Percentiles rank a stretch among this genome's conserved stretches.
Conservation (phyloP, 2,888 invertebrate genomes). For the Chironomus riparius region DNA sequence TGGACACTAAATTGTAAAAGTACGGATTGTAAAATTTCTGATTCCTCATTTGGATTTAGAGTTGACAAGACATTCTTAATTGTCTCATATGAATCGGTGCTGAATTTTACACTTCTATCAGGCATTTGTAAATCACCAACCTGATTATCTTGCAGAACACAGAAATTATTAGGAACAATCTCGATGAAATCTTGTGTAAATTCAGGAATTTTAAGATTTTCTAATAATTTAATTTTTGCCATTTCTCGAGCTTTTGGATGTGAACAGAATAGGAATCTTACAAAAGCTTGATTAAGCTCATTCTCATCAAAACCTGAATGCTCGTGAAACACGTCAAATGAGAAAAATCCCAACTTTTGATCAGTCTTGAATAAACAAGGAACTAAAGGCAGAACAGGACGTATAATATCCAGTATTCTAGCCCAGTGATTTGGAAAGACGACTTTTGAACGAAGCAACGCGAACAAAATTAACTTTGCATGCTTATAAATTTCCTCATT, state of each 20-base stretch:
- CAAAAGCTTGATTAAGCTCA: slow-evolving; percentile 5
- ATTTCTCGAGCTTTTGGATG: neutral
- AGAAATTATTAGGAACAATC: slow-evolving; percentile 7
- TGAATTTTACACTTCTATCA: neutral
- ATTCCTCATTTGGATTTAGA: neutral
- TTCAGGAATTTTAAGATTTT: neutral
- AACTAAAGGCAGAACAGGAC: slow-evolving; percentile 35
- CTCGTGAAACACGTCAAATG: neutral
- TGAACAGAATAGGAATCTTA: neutral
- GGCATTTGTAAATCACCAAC: neutral
- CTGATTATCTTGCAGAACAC: neutral
- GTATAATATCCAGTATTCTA: slow-evolving; percentile 31
- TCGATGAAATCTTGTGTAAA: neutral
- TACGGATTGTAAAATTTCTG: neutral
- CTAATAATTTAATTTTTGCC: neutral
- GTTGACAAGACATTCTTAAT: neutral
- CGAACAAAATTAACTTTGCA: slow-evolving; percentile 34
- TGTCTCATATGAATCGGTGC: neutral
- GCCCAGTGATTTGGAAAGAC: slow-evolving; percentile 32
- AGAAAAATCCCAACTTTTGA: neutral
- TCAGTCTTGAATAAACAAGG: slow-evolving; percentile 22
- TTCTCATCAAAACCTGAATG: neutral
- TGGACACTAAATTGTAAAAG: neutral
- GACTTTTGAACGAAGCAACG: slow-evolving; percentile 35
- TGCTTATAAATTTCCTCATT: slow-evolving; percentile 29